Percentiles rank a stretch among this genome's conserved stretches.
Evolutionary conservation across 35 echinoderm and acorn worm genomes (phyloP).

Genomic region (Acanthaster planci): DNA sequence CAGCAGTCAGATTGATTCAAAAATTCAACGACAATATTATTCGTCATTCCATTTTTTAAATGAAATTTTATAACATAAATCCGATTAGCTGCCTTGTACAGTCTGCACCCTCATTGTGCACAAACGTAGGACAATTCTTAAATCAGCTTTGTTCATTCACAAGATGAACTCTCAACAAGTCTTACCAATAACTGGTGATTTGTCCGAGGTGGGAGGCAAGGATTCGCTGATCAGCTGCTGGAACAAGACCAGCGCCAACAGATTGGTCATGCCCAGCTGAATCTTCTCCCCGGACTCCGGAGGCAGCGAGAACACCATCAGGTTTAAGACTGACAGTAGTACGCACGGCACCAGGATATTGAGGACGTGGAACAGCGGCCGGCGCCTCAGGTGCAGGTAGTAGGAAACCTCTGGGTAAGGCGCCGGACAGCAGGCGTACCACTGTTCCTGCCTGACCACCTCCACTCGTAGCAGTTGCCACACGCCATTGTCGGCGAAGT

Average conservation of each 20-base stretch:
- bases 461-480: conserved; percentile 33
- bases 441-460: not conserved
- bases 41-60: too few species aligned
- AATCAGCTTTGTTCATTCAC: too few species aligned
- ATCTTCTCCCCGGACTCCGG: conserved; percentile 79
- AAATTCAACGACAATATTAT: too few species aligned
- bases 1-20: too few species aligned
- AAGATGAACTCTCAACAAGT: too few species aligned
- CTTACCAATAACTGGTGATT: conserved; percentile 61
- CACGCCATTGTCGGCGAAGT: conserved; percentile 46
- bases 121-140: too few species aligned
- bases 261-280: conserved; percentile 47
- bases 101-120: too few species aligned
- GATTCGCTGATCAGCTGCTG: conserved; percentile 65
- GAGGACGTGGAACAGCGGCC: conserved; percentile 73
- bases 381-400: conserved; percentile 40
- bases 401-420: conserved; percentile 39
- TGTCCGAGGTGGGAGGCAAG: conserved; percentile 49
- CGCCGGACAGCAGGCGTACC: conserved; percentile 31
- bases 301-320: conserved; percentile 79
- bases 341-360: conserved; percentile 82
- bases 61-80: too few species aligned
- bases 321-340: conserved; percentile 63
- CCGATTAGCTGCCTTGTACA: too few species aligned
- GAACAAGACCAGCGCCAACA: conserved; percentile 62